These are phyloP conservation scores for Beroe ovata DNA, from an alignment of 37 sponge, comb jelly and placozoan genomes.

Conservation along the genomic window DNA sequence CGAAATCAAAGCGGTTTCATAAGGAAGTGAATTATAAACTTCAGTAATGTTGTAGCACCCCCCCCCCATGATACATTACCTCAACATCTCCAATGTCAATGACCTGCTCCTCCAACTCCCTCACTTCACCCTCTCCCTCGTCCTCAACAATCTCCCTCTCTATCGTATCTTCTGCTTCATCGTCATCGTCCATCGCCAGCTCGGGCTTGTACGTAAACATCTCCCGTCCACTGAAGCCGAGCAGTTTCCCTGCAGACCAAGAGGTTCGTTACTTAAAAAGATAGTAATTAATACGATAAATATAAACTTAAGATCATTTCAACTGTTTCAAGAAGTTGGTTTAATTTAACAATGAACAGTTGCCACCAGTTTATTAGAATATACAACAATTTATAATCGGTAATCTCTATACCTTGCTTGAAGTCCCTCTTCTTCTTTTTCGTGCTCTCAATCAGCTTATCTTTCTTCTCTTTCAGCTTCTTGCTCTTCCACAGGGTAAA, in stretches of 20 bases:
- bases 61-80: too few relatives aligned
- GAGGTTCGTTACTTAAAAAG: too few relatives aligned
- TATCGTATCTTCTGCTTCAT: conserved; percentile 74
- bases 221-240: conserved; percentile 87
- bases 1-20: too few relatives aligned
- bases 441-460: conserved; percentile 69
- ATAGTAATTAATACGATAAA: too few relatives aligned
- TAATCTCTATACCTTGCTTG: conserved; percentile 74
- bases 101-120: conserved; percentile 37
- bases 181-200: conserved; percentile 76
- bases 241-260: conserved; percentile 2
- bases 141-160: conserved; percentile 59
- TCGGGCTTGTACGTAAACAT: conserved; percentile 96
- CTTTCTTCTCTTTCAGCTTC: conserved; percentile 80
- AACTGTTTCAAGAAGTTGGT: too few relatives aligned
- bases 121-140: conserved; percentile 7
- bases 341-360: too few relatives aligned
- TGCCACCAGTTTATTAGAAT: too few relatives aligned
- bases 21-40: too few relatives aligned
- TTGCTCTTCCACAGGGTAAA: conserved; percentile 88
- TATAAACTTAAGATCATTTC: too few relatives aligned
- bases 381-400: neutral
- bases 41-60: too few relatives aligned
- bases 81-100: conserved; percentile 36
- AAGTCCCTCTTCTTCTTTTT: conserved; percentile 85